These are phyloP conservation scores for Frankliniella fusca DNA, from an alignment of 2,888 invertebrate genomes.

Conservation along the genomic window DNA sequence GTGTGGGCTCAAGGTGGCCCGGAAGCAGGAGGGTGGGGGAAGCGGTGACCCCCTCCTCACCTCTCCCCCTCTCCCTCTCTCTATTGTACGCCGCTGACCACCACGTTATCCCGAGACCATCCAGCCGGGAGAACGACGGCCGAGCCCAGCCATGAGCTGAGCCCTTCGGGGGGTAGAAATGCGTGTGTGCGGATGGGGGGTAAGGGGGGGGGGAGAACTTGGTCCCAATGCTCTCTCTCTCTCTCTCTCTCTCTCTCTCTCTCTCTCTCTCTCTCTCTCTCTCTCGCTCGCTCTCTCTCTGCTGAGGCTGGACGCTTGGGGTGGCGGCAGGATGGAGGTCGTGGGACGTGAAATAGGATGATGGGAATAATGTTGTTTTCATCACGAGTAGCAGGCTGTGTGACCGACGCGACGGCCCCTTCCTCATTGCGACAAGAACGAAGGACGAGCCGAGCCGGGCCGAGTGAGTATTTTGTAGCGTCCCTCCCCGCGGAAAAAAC, in stretches of 20 bases:
- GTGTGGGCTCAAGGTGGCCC: background rate
- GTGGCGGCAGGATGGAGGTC: no score
- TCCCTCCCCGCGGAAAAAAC: no score
- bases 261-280: conserved; percentile 1
- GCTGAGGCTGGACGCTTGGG: background rate
- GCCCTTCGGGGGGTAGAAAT: background rate
- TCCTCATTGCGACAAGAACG: no score
- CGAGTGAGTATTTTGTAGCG: no score
- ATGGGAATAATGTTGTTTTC: no score
- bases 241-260: conserved; percentile 1
- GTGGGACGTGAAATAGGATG: no score
- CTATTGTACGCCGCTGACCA: background rate
- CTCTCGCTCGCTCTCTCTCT: background rate
- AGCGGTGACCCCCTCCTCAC: background rate
- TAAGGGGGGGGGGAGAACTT: background rate
- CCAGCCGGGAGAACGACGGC: no score
- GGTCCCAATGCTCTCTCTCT: background rate
- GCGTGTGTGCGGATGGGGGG: background rate
- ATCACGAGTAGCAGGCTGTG: no score
- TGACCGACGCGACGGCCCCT: no score
- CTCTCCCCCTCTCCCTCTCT: background rate
- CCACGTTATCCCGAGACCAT: no score
- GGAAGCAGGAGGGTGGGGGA: background rate
- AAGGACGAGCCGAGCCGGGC: no score
- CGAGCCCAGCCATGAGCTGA: background rate